Evolutionary conservation across 2,797 vertebrate species (phyloP).

Genomic region (Tenualosa ilisha): DNA sequence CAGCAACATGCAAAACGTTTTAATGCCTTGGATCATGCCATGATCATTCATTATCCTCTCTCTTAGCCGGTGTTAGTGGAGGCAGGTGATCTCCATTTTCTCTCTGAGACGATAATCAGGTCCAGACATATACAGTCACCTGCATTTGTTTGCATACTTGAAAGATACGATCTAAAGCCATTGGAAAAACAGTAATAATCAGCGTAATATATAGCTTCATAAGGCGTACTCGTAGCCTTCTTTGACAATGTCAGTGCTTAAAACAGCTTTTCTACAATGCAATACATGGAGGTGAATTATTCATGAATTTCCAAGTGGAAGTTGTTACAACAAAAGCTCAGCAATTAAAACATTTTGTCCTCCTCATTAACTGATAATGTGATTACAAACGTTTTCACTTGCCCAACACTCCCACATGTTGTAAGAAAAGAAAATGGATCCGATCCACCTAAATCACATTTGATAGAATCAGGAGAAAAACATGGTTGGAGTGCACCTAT

Average conservation of each 20-base stretch:
- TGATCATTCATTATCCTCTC: not conserved
- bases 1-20: not conserved
- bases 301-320: not conserved
- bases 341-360: not conserved
- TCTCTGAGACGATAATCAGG: not conserved
- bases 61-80: not conserved
- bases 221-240: not conserved
- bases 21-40: not conserved
- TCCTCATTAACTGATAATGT: not conserved
- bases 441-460: not conserved
- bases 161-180: not conserved
- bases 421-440: not conserved
- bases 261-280: not conserved
- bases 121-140: not conserved
- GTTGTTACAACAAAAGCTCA: not conserved
- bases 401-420: not conserved
- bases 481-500: constrained; percentile 8
- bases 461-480: not conserved
- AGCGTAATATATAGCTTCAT: not conserved
- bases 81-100: not conserved
- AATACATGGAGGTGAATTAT: not conserved
- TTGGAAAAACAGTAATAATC: not conserved
- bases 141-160: not conserved
- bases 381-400: not conserved
- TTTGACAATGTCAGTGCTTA: not conserved